These are phyloP conservation scores for Panurus biarmicus DNA, from an alignment of 2,113 vertebrate genomes.

Conservation along the genomic window DNA sequence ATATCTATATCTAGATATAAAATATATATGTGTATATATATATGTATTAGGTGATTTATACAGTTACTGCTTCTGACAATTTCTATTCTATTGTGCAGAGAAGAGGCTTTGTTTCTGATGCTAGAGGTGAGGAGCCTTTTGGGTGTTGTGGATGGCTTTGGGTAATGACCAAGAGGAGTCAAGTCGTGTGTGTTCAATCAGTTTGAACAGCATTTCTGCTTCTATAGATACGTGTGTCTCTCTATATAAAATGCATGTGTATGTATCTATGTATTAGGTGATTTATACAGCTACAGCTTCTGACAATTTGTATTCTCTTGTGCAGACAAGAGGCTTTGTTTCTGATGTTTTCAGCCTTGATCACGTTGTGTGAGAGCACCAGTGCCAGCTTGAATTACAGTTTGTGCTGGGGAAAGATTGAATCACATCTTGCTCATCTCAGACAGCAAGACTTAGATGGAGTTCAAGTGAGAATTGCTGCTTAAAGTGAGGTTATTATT, in stretches of 20 bases:
- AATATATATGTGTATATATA: background rate
- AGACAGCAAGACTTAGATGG: background rate
- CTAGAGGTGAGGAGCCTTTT: constrained; percentile 83
- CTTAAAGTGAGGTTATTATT: background rate
- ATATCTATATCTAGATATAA: too few relatives aligned
- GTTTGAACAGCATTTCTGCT: background rate
- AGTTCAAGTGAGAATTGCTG: background rate
- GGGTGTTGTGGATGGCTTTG: background rate
- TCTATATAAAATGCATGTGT: background rate
- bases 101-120: constrained; percentile 10
- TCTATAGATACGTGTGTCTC: background rate
- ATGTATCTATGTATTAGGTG: background rate
- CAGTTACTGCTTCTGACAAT: background rate
- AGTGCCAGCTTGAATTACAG: background rate
- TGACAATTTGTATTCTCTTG: background rate
- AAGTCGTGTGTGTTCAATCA: background rate
- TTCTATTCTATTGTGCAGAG: background rate
- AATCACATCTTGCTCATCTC: background rate
- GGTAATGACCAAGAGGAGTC: background rate
- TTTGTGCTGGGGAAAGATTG: background rate
- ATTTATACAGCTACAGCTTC: background rate
- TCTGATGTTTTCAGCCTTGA: background rate
- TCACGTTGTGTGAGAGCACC: background rate
- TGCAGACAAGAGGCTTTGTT: background rate
- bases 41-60: background rate